These are phyloP conservation scores for Trichopoda pennipes DNA, from an alignment of 2,888 invertebrate species.

Conservation along the genomic window DNA sequence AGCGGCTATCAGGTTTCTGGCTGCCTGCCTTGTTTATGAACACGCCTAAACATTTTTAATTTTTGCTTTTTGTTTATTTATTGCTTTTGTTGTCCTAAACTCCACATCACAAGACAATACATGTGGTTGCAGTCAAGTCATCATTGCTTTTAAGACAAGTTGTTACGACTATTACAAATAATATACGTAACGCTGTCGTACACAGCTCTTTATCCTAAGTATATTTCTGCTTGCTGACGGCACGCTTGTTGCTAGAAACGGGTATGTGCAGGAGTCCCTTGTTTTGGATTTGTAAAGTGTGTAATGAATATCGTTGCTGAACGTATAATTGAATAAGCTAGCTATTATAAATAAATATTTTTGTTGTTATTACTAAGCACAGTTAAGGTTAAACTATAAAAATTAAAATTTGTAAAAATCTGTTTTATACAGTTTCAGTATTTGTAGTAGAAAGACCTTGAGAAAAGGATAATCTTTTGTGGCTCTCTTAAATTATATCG, in stretches of 20 bases:
- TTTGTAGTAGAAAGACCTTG: no score
- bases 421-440: no score
- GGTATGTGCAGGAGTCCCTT: slow-evolving; percentile 32
- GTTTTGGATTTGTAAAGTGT: slow-evolving; percentile 7
- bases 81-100: not conserved
- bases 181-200: not conserved
- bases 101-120: slow-evolving; percentile 22
- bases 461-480: no score
- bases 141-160: no score
- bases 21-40: slow-evolving; percentile 27
- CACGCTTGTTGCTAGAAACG: slow-evolving; percentile 50
- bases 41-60: slow-evolving; percentile 40
- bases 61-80: slow-evolving; percentile 5
- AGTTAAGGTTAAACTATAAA: no score
- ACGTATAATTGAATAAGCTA: no score
- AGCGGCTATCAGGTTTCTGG: slow-evolving; percentile 7
- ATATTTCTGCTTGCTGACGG: slow-evolving; percentile 32
- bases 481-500: no score
- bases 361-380: no score
- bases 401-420: no score
- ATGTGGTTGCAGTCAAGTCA: slow-evolving; percentile 42
- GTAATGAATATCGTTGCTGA: not conserved
- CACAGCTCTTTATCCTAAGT: not conserved
- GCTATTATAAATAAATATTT: no score
- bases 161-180: no score